These are phyloP conservation scores for Caenorhabditis macrosperma DNA, from an alignment of 2,888 invertebrate genomes.

Conservation along the genomic window DNA sequence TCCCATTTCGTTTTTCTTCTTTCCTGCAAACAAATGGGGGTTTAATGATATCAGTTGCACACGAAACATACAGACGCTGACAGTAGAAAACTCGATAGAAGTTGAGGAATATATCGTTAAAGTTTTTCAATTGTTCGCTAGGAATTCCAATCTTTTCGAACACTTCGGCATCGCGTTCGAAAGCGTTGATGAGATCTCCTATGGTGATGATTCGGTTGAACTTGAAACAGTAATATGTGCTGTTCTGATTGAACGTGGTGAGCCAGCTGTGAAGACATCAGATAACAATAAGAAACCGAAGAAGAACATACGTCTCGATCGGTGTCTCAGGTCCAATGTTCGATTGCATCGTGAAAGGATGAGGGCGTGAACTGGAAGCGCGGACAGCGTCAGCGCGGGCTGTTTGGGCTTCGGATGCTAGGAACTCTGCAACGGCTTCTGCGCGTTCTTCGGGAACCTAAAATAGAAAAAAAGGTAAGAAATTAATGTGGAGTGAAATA, in stretches of 20 bases:
- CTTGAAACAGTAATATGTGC: not conserved
- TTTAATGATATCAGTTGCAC: not conserved
- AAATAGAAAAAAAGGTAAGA: no score
- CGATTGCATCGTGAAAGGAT: not conserved
- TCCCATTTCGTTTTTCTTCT: not conserved
- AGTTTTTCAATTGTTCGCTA: not conserved
- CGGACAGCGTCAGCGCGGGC: not conserved
- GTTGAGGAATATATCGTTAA: slow-evolving; percentile 18
- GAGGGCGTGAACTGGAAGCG: not conserved
- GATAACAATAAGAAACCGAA: not conserved
- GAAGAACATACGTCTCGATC: not conserved
- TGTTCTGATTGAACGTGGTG: not conserved
- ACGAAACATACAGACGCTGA: not conserved
- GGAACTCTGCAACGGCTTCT: not conserved
- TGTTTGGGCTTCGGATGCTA: not conserved
- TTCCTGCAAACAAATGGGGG: not conserved
- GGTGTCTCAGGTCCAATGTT: not conserved
- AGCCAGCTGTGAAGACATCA: slow-evolving; percentile 28
- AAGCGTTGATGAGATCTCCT: not conserved
- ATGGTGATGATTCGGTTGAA: not conserved
- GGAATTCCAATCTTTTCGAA: slow-evolving; percentile 28
- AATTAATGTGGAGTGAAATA: no score
- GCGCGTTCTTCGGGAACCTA: not conserved
- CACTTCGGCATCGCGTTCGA: not conserved
- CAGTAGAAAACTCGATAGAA: slow-evolving; percentile 16